Conservation (phyloP, 2,888 invertebrate species). For the Dorcus parallelipipedus region DNA sequence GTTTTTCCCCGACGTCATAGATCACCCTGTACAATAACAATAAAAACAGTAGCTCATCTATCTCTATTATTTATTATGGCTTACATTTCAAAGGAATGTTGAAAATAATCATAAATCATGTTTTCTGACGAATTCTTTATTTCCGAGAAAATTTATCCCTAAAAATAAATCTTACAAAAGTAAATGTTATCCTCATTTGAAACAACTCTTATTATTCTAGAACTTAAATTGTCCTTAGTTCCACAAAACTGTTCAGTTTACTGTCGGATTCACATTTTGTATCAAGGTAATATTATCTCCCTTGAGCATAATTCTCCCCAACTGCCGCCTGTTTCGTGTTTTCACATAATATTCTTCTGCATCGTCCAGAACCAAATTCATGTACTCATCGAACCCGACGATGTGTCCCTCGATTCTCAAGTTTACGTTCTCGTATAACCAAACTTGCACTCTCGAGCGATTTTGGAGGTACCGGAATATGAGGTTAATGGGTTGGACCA, state of each 20-base stretch:
- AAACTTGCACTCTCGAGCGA: slow-evolving; percentile 92
- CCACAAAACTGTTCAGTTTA: not conserved
- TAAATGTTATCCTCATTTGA: too few relatives aligned
- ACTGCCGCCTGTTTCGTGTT: slow-evolving; percentile 72
- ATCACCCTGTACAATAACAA: too few relatives aligned
- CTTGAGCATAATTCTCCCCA: slow-evolving; percentile 91
- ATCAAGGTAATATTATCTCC: slow-evolving; percentile 99
- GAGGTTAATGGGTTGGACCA: slow-evolving; percentile 98
- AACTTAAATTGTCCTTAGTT: not conserved
- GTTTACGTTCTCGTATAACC: slow-evolving; percentile 96
- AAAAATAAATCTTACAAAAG: too few relatives aligned
- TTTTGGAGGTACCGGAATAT: slow-evolving; percentile 96
- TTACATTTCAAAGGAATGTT: too few relatives aligned
- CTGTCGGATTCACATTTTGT: slow-evolving; percentile 75
- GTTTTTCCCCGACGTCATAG: too few relatives aligned
- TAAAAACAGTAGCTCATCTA: too few relatives aligned
- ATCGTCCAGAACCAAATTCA: slow-evolving; percentile 98
- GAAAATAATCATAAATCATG: too few relatives aligned
- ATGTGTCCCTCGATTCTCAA: slow-evolving; percentile 97
- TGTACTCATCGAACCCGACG: slow-evolving; percentile 99
- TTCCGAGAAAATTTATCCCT: too few relatives aligned
- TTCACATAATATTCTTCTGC: slow-evolving; percentile 95
- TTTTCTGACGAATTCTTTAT: too few relatives aligned
- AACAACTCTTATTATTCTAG: too few relatives aligned
- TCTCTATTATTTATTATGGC: too few relatives aligned